Evolutionary conservation across 2,888 invertebrate genomes (phyloP).

Genomic region (Drosophila buzzatii): DNA sequence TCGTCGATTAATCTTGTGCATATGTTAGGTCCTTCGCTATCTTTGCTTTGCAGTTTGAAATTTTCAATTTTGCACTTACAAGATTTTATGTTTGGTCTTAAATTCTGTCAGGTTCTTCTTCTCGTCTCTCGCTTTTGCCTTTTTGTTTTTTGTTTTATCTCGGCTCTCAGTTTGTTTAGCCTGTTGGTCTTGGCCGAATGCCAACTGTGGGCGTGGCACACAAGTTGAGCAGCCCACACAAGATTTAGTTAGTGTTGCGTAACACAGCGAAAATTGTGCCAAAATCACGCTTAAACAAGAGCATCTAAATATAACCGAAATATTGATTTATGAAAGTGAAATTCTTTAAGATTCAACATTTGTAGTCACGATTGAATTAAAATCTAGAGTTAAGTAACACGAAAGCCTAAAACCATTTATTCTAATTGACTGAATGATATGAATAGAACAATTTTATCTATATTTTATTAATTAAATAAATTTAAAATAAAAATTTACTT

Average conservation of each 20-base stretch:
- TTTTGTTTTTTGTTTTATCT: conserved; percentile 22
- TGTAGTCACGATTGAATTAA: background rate
- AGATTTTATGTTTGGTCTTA: conserved; percentile 51
- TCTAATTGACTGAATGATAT: background rate
- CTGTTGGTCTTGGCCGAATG: conserved; percentile 33
- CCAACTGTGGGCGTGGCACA: conserved; percentile 16
- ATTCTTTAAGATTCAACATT: background rate
- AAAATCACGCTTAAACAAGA: background rate
- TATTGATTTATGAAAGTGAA: background rate
- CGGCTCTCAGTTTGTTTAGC: conserved; percentile 21
- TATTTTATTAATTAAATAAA: background rate
- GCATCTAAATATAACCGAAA: background rate
- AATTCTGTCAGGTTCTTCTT: conserved; percentile 39
- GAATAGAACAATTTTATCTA: background rate
- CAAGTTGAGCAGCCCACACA: conserved; percentile 1
- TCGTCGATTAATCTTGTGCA: conserved; percentile 68
- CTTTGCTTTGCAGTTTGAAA: conserved; percentile 48
- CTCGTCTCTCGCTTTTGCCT: background rate
- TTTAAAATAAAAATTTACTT: too few relatives aligned
- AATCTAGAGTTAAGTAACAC: background rate
- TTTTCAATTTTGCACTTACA: conserved; percentile 53
- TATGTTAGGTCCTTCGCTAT: conserved; percentile 13
- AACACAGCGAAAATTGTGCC: background rate
- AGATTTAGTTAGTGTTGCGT: conserved; percentile 27
- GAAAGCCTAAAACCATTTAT: too few relatives aligned